Evolutionary conservation across 2,113 vertebrate genomes (phyloP), one percentile per base, ranked within the genome.

Genomic region (Enhydra lutris): DNA sequence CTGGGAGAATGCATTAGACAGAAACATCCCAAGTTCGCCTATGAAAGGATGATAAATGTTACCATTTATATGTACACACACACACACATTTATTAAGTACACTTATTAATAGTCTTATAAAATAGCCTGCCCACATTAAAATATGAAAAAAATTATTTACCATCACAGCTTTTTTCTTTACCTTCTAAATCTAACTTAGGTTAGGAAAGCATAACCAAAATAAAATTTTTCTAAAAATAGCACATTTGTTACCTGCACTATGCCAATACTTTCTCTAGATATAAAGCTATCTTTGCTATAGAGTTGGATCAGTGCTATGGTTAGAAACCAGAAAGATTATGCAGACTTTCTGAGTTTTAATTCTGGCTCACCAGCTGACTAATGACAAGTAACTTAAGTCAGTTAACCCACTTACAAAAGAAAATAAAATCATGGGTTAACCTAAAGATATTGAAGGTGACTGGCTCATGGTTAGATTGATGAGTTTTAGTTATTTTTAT

Each of bases 201-300:
- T 76, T 45, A 76, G 45, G 20, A 17, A 97, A 92, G 23, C 9
- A 34, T 90, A 84, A 31, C 17, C 21, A 63, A 82, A 67, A 93
- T 86, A 95, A 34, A 69, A 4, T 52, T 94, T 92, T 94, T 71
- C 73, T 84, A 96, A 85, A 26, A 93, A 85, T 55, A 81, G 6
- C 21, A 39, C 12, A 31, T 24, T 39, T 69, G 1, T 42, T 69
- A 76, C 63, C 78, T 79, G 7, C 15, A 39, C n/a, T 12, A 63
- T 50, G n/a, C 17, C 76, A 96, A 80, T 39, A 78, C 61, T 63
- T 92, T 90, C 50, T 45, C 74, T 86, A 57, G 42, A 81, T 4
- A 57, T 88, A 47, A 69, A 34, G 15, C 26, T 34, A 39, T 61
- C 14, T 84, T 90, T 61, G 39, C 7, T 39, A 45, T 13, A 59